Conservation (phyloP, 2,888 invertebrate species). For the Lamproptera curius region DNA sequence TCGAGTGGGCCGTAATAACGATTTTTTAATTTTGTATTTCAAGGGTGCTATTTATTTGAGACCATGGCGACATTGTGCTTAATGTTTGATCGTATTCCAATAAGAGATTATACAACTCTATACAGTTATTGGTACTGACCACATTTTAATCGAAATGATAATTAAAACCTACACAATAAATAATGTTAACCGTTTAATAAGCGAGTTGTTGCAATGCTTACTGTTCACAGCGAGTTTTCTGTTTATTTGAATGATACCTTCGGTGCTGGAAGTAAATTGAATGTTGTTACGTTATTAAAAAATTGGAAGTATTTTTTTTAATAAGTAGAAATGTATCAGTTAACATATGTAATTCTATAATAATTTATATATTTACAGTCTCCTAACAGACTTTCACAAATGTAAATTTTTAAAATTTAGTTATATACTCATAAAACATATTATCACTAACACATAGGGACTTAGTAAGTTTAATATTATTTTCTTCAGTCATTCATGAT, state of each 20-base stretch:
- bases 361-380: too few species aligned
- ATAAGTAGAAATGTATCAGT: too few species aligned
- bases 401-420: too few species aligned
- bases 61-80: constrained; percentile 12
- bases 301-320: too few species aligned
- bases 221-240: constrained; percentile 7
- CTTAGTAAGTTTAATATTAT: too few species aligned
- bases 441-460: too few species aligned
- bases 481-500: too few species aligned
- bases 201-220: constrained; percentile 4
- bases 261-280: too few species aligned
- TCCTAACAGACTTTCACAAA: too few species aligned
- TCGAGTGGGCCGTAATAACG: constrained; percentile 10
- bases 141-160: constrained; percentile 10
- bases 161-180: constrained; percentile 13
- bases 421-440: too few species aligned
- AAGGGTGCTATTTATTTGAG: constrained; percentile 13
- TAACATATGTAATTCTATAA: too few species aligned
- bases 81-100: constrained; percentile 12
- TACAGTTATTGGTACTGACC: constrained; percentile 5
- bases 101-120: constrained; percentile 14
- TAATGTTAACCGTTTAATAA: constrained; percentile 11
- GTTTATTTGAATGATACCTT: neutral
- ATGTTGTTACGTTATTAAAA: too few species aligned
- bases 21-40: constrained; percentile 9